Conservation (phyloP, 2,113 vertebrate genomes). For the Macaca mulatta region DNA sequence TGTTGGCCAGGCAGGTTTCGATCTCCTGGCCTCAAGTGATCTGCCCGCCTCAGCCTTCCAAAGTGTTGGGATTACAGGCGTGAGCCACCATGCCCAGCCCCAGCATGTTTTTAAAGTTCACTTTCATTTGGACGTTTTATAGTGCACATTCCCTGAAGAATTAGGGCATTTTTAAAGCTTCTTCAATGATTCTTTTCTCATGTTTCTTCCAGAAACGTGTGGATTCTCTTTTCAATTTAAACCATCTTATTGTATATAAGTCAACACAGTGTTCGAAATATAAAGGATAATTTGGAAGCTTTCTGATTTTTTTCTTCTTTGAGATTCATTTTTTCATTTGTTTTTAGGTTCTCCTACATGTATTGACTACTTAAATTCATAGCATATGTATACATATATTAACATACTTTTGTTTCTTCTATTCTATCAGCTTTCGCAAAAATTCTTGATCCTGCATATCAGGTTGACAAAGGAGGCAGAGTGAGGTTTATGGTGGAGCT, state of each 20-base stretch:
- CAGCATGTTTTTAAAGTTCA: neutral
- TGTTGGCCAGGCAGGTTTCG: no score
- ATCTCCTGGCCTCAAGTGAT: no score
- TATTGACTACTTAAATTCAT: neutral
- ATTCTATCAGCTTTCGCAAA: conserved; percentile 93
- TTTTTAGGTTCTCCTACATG: neutral
- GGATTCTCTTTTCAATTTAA: neutral
- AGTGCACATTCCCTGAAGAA: neutral
- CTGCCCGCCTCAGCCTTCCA: no score
- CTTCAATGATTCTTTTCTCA: conserved; percentile 1
- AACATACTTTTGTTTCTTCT: neutral
- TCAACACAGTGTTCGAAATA: neutral
- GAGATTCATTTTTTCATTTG: neutral
- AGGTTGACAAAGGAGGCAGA: conserved; percentile 96
- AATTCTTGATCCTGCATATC: conserved; percentile 96
- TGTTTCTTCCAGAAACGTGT: neutral
- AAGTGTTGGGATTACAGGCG: no score
- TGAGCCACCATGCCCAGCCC: no score
- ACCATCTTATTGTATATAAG: neutral
- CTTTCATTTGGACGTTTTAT: neutral
- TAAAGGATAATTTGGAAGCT: neutral
- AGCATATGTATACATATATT: neutral
- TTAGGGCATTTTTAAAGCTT: conserved; percentile 2
- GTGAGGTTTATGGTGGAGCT: conserved; percentile 96
- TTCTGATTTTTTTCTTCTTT: neutral